Evolutionary conservation across 1,140 invertebrate genomes (phyloP), one percentile per base, ranked within the genome.

Genomic region (Calliopsis andreniformis): DNA sequence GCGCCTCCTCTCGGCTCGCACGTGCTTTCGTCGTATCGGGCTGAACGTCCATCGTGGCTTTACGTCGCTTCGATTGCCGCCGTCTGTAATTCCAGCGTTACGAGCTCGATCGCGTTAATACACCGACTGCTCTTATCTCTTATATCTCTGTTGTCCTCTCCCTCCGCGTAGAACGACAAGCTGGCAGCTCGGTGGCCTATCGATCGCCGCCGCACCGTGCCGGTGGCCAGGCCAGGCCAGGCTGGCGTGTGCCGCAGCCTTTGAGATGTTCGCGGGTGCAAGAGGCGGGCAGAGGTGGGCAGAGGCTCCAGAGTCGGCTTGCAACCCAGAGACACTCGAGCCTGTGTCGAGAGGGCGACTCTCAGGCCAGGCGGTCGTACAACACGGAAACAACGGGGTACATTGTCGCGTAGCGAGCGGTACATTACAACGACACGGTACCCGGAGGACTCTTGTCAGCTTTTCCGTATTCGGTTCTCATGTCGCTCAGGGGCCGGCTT

Each of bases 361-460:
- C 69, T 69, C 45, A 18, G n/a, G 23, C 45, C 70, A 62, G 76
- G 49, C 72, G 53, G 56, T 72, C 69, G 70, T 63, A 82, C 86
- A 84, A 88, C 71, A 79, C 85, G 87, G 87, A 86, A 85, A 83
- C 87, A 87, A 86, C 82, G 79, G 58, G 30, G 79, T 63, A 75
- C 85, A 85, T 85, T 85, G 84, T 85, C 85, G 83, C 72, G 56
- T 55, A 53, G 30, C 45, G 51, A 30, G 16, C 68, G 42, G 79
- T 66, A 28, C 75, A 67, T 83, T 73, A 78, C 73, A 79, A 59
- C 71, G 75, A 77, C 67, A 83, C 71, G 71, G 56, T 35, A 32
- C 66, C 66, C 62, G 56, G 62, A 32, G 39, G 23, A 51, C 67
- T 61, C 75, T 20, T 66, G 62, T 18, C 59, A 16, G 58, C 55